Base-by-base conservation (phyloP, 1,140 invertebrate genomes). In the Trichomalopsis sarcophagae region DNA sequence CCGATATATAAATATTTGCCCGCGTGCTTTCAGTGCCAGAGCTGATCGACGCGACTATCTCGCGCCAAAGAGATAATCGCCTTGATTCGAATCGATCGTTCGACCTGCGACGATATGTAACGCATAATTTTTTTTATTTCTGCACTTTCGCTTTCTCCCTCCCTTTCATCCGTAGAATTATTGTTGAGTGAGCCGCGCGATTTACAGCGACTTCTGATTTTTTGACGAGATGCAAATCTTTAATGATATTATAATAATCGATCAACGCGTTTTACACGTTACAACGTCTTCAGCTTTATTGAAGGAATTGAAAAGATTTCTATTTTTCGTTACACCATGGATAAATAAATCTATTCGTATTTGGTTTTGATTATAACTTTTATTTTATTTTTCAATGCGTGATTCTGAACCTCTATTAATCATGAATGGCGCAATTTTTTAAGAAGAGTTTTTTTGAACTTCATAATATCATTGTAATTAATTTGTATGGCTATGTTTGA, bases 101-200 rank as follows among this genome's bases (percentile, higher is more conserved):
- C 84, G 84, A 81, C 40, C 50, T 36, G 62, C 30, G 62, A 84
- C 40, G 47, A 79, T 68, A 47, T 62, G 7, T 5, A 78, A 62
- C 55, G 21, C 73, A 69, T 71, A 73, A 62, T 78, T 30, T 71
- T 14, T 30, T 21, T 40, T 84, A 23, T 5, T 40, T 81, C 40
- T 44, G 55, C 27, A 47, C 79, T 85, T 85, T 85, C 84, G 84
- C 84, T 85, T 85, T 71, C 78, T 84, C 83, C 83, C 69, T 55
- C 77, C 40, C 76, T 78, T 75, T 78, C 66, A 78, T 30, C 66
- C 14, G 66, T 36, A 23, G 21, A 47, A 75, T 44, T 75, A n/a
- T n/a, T n/a, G 21, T 75, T 75, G 74, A 71, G 69, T 62, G 55
- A 71, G 69, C 23, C 69, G 68, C 68, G 21, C 23, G 21, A 62